Evolutionary conservation across 2,888 invertebrate genomes (phyloP), one percentile per base, ranked within the genome.

Genomic region (Patella pellucida): DNA sequence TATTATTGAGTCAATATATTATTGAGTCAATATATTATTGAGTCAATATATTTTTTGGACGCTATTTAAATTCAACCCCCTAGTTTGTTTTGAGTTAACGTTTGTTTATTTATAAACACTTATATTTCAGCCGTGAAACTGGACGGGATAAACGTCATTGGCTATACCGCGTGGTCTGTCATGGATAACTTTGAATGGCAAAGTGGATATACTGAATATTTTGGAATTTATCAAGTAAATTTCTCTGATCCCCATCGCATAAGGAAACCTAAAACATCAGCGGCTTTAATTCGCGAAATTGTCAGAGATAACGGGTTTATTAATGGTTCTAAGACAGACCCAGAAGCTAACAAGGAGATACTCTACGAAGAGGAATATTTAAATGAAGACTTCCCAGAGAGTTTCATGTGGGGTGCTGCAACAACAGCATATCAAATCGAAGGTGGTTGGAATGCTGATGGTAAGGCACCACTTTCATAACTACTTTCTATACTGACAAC

Each of bases 111-210:
- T 41, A 41, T 41, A 0, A 41, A 41, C 7, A 41, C 41, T 76
- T 31, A 31, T 31, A 12, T 79, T 81, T 54, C 81, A 87, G 86
- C 86, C 12, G 74, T 84, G 4, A 79, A 79, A 54, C 73, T 76
- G 11, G 89, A 89, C 75, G 87, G 87, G 0, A 87, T 86, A 71
- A 86, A 90, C 71, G 88, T 92, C 2, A 85, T 86, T 51, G 95
- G 94, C 0, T 96, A 96, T 85, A 93, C 95, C 0, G 93, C 94
- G 75, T 96, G 96, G 96, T 95, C 94, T 81, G 90, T 96, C n/a
- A 93, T 96, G 91, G 96, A 96, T 86, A 95, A 95, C 87, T 95
- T 94, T 89, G 96, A 96, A 89, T 96, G 96, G 96, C 92, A 92
- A 76, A 92, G 93, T 68, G 96, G 96, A 51, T 96, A 93, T 87